Conservation (phyloP, 2,113 vertebrate species). For the Pelmatolapia mariae region DNA sequence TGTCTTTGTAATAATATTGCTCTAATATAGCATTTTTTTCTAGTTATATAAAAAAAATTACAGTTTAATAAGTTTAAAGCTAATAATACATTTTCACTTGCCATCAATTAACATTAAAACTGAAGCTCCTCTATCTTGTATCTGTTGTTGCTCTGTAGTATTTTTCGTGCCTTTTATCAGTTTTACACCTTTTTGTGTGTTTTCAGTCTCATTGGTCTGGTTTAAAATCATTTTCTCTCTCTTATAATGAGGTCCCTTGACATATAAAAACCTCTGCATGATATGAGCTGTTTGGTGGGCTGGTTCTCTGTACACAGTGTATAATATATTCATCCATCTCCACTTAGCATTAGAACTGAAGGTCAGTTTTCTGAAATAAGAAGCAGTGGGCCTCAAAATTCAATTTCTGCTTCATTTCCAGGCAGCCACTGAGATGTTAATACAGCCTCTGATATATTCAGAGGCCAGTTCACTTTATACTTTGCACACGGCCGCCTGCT, state of each 20-base stretch:
- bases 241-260: background rate
- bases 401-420: conserved; percentile 48
- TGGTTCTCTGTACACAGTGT: background rate
- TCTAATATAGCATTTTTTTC: background rate
- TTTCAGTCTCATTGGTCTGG: background rate
- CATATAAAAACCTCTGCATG: background rate
- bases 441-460: background rate
- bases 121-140: background rate
- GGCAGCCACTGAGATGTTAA: conserved; percentile 13
- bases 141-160: background rate
- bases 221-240: background rate
- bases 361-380: conserved; percentile 39
- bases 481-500: background rate
- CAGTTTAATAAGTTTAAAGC: background rate
- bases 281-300: background rate
- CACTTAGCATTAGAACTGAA: conserved; percentile 31
- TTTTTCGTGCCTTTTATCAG: background rate
- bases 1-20: background rate
- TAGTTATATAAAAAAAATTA: background rate
- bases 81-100: background rate
- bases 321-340: conserved; percentile 39
- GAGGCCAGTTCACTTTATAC: background rate
- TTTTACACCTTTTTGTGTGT: background rate
- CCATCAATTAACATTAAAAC: background rate
- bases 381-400: conserved; percentile 31